Percentiles rank a stretch among this genome's conserved stretches.
phyloP scores from a whole-genome alignment of 1,140 invertebrate genomes.

The Ceratosolen solmsi region DNA sequence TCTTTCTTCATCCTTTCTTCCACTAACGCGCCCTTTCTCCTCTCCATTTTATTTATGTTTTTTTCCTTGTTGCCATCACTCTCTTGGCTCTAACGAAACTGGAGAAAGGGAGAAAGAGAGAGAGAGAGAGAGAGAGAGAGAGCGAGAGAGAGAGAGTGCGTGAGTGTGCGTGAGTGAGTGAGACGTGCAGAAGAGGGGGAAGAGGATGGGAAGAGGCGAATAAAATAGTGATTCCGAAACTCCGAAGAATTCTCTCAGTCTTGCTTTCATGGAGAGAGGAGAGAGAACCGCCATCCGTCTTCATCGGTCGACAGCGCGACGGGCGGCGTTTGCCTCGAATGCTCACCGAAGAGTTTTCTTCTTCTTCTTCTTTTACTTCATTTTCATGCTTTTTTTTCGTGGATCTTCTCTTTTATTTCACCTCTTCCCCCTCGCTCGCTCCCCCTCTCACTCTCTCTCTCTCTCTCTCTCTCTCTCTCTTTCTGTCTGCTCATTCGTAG shows the following conservation, averaged over 20 bases:
- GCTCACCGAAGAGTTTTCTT: constrained; percentile 72
- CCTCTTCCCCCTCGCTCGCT: constrained; percentile 53
- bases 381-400: constrained; percentile 56
- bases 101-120: background rate
- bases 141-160: background rate
- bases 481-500: constrained; percentile 48
- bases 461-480: constrained; percentile 59
- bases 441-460: constrained; percentile 55
- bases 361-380: constrained; percentile 60
- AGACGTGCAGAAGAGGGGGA: background rate
- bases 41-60: background rate
- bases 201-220: background rate
- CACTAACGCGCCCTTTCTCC: constrained; percentile 41
- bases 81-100: background rate
- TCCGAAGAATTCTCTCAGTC: constrained; percentile 54
- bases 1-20: constrained; percentile 46
- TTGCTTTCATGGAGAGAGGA: constrained; percentile 52
- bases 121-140: background rate
- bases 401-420: constrained; percentile 54
- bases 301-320: constrained; percentile 75
- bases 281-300: constrained; percentile 72
- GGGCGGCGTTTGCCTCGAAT: constrained; percentile 75
- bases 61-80: background rate
- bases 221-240: constrained; percentile 42
- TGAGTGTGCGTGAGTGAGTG: too few species aligned